Evolutionary conservation across 2,113 vertebrate genomes (phyloP), one percentile per base, ranked within the genome.

Genomic region (Crotalus tigris): DNA sequence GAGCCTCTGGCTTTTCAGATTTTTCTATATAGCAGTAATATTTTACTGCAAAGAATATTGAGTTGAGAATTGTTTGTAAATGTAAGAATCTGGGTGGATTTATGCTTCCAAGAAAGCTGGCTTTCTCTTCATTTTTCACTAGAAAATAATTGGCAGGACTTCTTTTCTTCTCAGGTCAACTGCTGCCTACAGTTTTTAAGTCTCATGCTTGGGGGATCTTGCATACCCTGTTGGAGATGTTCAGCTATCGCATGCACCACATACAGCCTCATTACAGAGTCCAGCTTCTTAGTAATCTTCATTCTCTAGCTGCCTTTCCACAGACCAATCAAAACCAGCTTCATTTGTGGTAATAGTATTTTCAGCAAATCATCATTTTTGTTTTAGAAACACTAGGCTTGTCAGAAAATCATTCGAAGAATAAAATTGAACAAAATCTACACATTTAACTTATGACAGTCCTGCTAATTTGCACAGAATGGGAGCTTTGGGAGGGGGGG

Each of bases 311-410:
- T 33, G 99, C 99, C 1, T 99, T 99, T 8, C 98, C 99, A 0
- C 99, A 99, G 96, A 99, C 99, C 90, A 99, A 99, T 97, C 99
- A 99, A 97, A 99, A 99, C 94, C 99, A 99, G 96, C 99, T 99
- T 94, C 99, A 99, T 95, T 98, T 99, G 3, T 99, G 99, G 99
- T 99, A 75, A 97, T 98, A 95, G 51, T 5, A 0, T 0, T 51
- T 89, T 59, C 26, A 51, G 4, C 44, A 93, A 87, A n/a, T 91
- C 94, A n/a, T 55, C 5, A 1, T n/a, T 3, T 81, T 91, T 93
- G 86, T 44, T 21, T 0, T 89, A 46, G 12, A 88, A 19, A 54
- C n/a, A 8, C 23, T 81, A 53, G 12, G 9, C 21, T 59, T 2
- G 7, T 88, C 39, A 39, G 39, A 1, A 39, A 39, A 39, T 39